Base-by-base conservation (phyloP, 2,888 invertebrate species). In the Drosophila stalkeri region DNA sequence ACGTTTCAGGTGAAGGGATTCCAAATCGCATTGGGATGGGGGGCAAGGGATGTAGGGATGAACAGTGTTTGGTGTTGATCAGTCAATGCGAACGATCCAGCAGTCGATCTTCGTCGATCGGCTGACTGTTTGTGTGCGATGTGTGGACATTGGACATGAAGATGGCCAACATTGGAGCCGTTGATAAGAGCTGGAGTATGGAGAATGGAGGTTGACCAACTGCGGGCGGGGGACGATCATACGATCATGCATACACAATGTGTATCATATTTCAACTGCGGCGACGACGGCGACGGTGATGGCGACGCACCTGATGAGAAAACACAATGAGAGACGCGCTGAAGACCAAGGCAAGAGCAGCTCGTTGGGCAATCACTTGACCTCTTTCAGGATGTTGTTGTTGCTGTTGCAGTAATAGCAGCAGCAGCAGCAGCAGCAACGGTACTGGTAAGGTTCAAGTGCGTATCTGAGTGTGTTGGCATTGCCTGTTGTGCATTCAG, bases 341-440 rank as follows among this genome's bases (percentile, higher is more conserved):
- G 41, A 57, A 55, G 59, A 49, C 43, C 44, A 49, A 64, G 67
- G 47, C 49, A 46, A 70, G 70, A 63, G 66, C 43, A 66, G 57
- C 33, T 57, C 71, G 83, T 83, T 83, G 90, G 78, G 78, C 90
- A 90, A 86, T 89, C 80, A 79, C 82, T 86, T 91, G 91, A 92
- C 87, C 92, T 92, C 88, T 89, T 91, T 90, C 90, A 92, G 92
- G 91, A 92, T 92, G 88, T 90, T 90, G 90, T 86, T 86, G 80
- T 14, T 52, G 57, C n/a, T 18, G 52, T 18, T n/a, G 9, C 16
- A n/a, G 51, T n/a, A 37, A 55, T 20, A 27, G 49, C 14, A 18
- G 70, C 31, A 37, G 54, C 18, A 23, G 70, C 63, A 61, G 77
- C 11, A 64, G 68, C 68, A 61, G 44, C 72, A 77, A 72, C 81